phyloP scores from a whole-genome alignment of 1,140 invertebrate genomes.

The Lanistes nyassanus region DNA sequence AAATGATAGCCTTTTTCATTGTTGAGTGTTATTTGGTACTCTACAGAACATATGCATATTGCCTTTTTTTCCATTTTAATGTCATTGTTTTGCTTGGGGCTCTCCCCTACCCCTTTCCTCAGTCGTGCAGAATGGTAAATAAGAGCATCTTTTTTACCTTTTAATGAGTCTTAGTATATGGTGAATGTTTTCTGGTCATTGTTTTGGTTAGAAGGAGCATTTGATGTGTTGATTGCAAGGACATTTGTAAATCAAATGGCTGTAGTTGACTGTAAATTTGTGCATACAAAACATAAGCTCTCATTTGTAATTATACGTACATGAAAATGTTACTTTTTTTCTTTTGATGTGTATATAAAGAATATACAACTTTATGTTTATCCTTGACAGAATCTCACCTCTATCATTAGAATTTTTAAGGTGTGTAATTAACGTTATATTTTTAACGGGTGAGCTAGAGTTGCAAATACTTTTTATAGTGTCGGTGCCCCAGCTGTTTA shows the following conservation, averaged over 20 bases:
- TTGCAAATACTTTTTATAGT: background rate
- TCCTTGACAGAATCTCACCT: conserved; percentile 14
- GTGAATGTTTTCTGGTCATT: too few species aligned
- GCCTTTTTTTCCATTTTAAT: too few species aligned
- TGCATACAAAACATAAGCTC: background rate
- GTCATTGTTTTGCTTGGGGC: too few species aligned
- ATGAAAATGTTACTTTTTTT: background rate
- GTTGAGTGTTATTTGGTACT: too few species aligned
- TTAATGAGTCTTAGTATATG: too few species aligned
- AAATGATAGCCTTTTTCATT: too few species aligned
- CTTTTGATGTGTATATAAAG: conserved; percentile 5
- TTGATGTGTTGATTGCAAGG: too few species aligned
- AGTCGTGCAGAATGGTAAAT: too few species aligned
- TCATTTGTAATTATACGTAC: background rate
- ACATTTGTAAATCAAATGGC: background rate
- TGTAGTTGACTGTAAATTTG: background rate
- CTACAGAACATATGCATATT: too few species aligned
- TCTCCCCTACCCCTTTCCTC: too few species aligned
- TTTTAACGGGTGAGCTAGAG: conserved; percentile 3
- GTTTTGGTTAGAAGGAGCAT: too few species aligned
- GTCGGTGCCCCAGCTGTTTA: background rate
- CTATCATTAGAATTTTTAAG: background rate
- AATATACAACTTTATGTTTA: background rate
- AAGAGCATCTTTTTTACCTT: too few species aligned
- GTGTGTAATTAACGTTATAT: conserved; percentile 6